Percentiles rank a stretch among this genome's conserved stretches.
Evolutionary conservation across 2,113 vertebrate genomes (phyloP).

Genomic region (Vidua macroura): DNA sequence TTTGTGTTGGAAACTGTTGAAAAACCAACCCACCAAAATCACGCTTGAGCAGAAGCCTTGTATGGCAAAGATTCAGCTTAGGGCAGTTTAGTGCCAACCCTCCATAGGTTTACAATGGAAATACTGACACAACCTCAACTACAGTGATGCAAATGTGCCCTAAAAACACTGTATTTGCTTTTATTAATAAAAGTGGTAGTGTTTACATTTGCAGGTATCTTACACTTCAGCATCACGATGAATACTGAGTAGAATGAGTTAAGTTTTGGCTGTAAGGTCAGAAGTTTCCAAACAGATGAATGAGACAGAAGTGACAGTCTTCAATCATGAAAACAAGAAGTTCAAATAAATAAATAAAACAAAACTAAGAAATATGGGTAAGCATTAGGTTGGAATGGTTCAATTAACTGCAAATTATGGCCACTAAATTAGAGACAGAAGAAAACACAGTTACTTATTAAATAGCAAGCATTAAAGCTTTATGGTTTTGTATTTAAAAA

Average conservation of each 20-base stretch:
- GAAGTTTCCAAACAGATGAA: conserved; percentile 45
- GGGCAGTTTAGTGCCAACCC: conserved; percentile 61
- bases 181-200: conserved; percentile 71
- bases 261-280: conserved; percentile 35
- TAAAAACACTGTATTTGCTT: conserved; percentile 66
- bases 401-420: conserved; percentile 63
- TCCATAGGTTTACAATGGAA: conserved; percentile 56
- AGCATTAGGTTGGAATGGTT: conserved; percentile 70
- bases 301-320: conserved; percentile 41
- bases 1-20: conserved; percentile 47
- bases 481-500: conserved; percentile 45
- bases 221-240: conserved; percentile 65
- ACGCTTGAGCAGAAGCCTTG: conserved; percentile 33
- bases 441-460: conserved; percentile 59
- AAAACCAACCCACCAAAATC: conserved; percentile 49
- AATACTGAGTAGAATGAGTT: conserved; percentile 60
- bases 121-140: conserved; percentile 62
- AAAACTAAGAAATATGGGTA: conserved; percentile 61
- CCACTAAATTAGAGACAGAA: conserved; percentile 66
- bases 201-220: conserved; percentile 66
- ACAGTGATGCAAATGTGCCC: conserved; percentile 64
- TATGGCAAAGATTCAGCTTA: conserved; percentile 18
- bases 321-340: conserved; percentile 44
- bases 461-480: conserved; percentile 68
- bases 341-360: conserved; percentile 74